These are phyloP conservation scores for Cochlearius cochlearius DNA, from an alignment of 2,113 vertebrate genomes.

Conservation along the genomic window DNA sequence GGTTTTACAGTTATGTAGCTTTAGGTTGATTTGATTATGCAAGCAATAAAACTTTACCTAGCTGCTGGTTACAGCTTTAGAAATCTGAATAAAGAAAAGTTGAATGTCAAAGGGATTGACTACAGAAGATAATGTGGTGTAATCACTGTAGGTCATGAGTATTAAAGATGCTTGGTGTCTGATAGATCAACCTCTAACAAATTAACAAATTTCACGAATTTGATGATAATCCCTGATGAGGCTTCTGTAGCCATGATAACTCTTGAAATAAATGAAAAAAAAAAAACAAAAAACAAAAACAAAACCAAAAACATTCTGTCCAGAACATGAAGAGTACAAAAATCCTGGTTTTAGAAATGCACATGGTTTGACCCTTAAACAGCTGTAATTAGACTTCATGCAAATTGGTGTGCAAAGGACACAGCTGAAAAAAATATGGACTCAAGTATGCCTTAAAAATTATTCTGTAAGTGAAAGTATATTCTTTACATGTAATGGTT, in stretches of 20 bases:
- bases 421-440: not conserved
- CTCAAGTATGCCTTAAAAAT: not conserved
- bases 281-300: too few species aligned
- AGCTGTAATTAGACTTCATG: not conserved
- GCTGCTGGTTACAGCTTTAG: not conserved
- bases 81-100: not conserved
- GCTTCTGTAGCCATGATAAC: not conserved
- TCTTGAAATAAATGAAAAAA: not conserved
- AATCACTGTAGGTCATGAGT: not conserved
- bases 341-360: not conserved
- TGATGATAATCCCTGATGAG: fast-evolving
- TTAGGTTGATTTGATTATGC: not conserved
- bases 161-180: not conserved
- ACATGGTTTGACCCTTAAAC: not conserved
- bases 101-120: not conserved
- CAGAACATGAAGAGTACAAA: not conserved
- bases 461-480: not conserved
- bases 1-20: not conserved
- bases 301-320: not conserved
- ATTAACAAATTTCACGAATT: not conserved
- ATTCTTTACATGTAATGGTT: not conserved
- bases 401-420: not conserved
- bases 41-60: not conserved
- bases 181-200: not conserved
- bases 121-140: not conserved